phyloP scores from a whole-genome alignment of 1,140 invertebrate species.

The Bradynema listronoti region DNA sequence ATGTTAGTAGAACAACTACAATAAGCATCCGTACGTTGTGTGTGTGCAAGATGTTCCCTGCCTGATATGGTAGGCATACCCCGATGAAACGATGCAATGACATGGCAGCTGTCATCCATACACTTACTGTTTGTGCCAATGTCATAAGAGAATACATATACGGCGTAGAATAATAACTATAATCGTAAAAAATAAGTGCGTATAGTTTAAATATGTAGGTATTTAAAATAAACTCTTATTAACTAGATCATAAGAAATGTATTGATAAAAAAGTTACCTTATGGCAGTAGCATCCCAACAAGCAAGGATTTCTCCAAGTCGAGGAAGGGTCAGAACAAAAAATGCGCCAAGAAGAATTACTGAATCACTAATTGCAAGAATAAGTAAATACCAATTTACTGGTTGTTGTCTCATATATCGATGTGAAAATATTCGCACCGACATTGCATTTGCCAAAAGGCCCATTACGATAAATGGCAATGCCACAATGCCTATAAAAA shows the following conservation, averaged over 20 bases:
- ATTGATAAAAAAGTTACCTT: constrained; percentile 17
- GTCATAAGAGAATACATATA: constrained; percentile 45
- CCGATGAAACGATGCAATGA: constrained; percentile 43
- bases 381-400: constrained; percentile 48
- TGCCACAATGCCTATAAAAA: constrained; percentile 40
- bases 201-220: no score
- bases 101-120: constrained; percentile 46
- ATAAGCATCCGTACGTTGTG: constrained; percentile 36
- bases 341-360: constrained; percentile 44
- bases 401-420: constrained; percentile 39
- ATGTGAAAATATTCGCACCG: constrained; percentile 44
- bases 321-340: constrained; percentile 44
- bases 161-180: constrained; percentile 33
- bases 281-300: constrained; percentile 36
- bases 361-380: constrained; percentile 43
- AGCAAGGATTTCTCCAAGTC: constrained; percentile 38
- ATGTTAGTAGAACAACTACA: constrained; percentile 19
- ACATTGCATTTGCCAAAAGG: constrained; percentile 44
- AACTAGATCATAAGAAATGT: no score
- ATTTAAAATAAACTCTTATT: no score
- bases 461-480: constrained; percentile 48
- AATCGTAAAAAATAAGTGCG: no score
- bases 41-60: constrained; percentile 21
- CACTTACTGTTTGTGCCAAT: constrained; percentile 44
- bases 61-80: constrained; percentile 44